Evolutionary conservation across 2,888 invertebrate species (phyloP), one percentile per base, ranked within the genome.

Genomic region (Hartigia nigra): DNA sequence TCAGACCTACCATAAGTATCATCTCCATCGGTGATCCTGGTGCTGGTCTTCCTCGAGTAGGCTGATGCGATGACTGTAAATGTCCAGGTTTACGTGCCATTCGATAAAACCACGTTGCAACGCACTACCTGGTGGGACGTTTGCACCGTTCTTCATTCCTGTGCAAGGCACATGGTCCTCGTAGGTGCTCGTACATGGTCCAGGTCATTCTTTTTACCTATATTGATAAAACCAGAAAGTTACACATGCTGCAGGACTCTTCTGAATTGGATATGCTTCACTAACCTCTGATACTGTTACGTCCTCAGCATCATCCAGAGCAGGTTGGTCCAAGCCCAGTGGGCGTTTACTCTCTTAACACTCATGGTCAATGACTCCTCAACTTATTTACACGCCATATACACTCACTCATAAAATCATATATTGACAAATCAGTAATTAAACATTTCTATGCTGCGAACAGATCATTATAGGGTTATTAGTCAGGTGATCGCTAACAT

Each of bases 321-420:
- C 77, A 80, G 81, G 79, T 81, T 80, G 74, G 70, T 69, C 69
- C 72, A 77, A 55, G 14, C 70, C 70, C 75, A 76, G 83, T 83
- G 80, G 82, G 83, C 79, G 83, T 79, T 80, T 78, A 76, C 80
- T 70, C 32, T 72, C 32, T 72, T 72, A 78, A 70, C 78, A 78
- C 82, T 84, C 85, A 84, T 85, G 86, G 87, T 87, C 87, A 86
- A 87, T 87, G 87, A 87, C 87, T 86, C 81, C 78, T 78, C 74
- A 75, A 74, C 78, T 55, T 72, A 72, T 72, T 72, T 31, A 14
- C 34, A 72, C 72, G 9, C 5, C 31, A 23, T 23, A 23, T 23
- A 34, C 12, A 31, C 74, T 31, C 3, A 4, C 23, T 74, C 31
- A 34, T 23, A 37, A 37, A 37, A 55, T 23, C n/a, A 55, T 55